Base-by-base conservation (phyloP, 2,113 vertebrate genomes). In the Casuarius casuarius region DNA sequence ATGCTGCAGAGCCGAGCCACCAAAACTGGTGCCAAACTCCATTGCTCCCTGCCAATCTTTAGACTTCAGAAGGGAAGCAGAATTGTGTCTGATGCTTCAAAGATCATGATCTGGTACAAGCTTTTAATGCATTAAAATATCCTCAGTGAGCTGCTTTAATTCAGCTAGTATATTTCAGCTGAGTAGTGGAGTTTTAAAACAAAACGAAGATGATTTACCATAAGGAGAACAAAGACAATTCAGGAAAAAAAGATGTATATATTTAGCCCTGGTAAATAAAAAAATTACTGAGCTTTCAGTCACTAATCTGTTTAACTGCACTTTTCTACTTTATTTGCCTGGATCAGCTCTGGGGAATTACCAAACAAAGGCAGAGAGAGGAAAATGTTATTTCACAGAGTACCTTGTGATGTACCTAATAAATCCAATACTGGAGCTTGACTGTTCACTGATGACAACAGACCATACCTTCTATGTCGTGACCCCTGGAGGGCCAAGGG, bases 401-500 rank as follows among this genome's bases (percentile, higher is more conserved):
- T 75, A 84, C 73, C 81, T 96, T 95, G 90, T 92, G 95, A 86
- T 94, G 86, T 92, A 68, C 38, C 70, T 82, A 94, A 95, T 97
- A 97, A 96, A 97, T 95, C 59, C 92, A 87, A 14, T 22, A 20
- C 66, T 54, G 66, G 75, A 71, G 61, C 75, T 67, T 66, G 67
- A 29, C 75, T 94, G 75, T 44, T 97, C 54, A 3, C 70, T 82
- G 92, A 93, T 91, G 91, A 92, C 91, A 95, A 90, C 77, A 51
- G 78, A 70, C 86, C 54, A 4, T 91, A 88, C 72, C 68, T 96
- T 84, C 67, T 0, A 38, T 85, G 84, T 91, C 89, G 28, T 96
- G 97, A 97, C 97, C 97, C 67, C 78, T 95, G 86, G 21, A 67
- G 72, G 74, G 87, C 61, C 87, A 40, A 89, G 87, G 95, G 95